Conservation (phyloP, 2,797 vertebrate species). For the Chaenodraco wilsoni region DNA sequence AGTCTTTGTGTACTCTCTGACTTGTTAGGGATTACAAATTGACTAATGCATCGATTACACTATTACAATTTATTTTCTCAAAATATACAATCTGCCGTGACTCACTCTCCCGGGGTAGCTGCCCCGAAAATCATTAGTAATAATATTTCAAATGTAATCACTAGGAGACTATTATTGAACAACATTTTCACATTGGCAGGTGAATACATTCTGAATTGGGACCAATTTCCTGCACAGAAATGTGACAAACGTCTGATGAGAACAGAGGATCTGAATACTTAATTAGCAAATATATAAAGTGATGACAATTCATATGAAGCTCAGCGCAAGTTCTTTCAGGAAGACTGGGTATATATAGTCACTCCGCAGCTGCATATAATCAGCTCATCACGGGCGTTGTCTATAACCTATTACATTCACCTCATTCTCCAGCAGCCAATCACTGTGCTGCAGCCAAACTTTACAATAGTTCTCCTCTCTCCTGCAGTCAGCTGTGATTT, state of each 20-base stretch:
- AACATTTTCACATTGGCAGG: slow-evolving; percentile 45
- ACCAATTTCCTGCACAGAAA: slow-evolving; percentile 41
- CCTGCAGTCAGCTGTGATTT: too few species aligned
- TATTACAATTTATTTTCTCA: slow-evolving; percentile 80
- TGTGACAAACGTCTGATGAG: slow-evolving; percentile 17
- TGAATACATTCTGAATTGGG: slow-evolving; percentile 65
- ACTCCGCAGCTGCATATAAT: too few species aligned
- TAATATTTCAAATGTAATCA: slow-evolving; percentile 73
- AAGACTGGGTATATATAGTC: too few species aligned
- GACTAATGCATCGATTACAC: slow-evolving; percentile 71
- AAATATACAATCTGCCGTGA: slow-evolving; percentile 59
- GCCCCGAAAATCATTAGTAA: slow-evolving; percentile 61
- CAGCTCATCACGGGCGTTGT: too few species aligned
- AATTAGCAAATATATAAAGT: slow-evolving; percentile 26
- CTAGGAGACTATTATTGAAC: slow-evolving; percentile 57
- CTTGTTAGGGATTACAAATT: slow-evolving; percentile 67
- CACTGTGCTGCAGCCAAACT: too few species aligned
- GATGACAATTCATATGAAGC: neutral
- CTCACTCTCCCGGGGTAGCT: slow-evolving; percentile 36
- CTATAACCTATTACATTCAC: too few species aligned
- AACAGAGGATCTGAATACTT: slow-evolving; percentile 2
- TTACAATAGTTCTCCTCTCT: too few species aligned
- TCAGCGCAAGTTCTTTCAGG: too few species aligned
- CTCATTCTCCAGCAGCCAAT: too few species aligned
- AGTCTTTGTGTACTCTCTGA: slow-evolving; percentile 60